Evolutionary conservation across 2,113 vertebrate genomes (phyloP), one percentile per base, ranked within the genome.

Genomic region (Plecotus auritus): DNA sequence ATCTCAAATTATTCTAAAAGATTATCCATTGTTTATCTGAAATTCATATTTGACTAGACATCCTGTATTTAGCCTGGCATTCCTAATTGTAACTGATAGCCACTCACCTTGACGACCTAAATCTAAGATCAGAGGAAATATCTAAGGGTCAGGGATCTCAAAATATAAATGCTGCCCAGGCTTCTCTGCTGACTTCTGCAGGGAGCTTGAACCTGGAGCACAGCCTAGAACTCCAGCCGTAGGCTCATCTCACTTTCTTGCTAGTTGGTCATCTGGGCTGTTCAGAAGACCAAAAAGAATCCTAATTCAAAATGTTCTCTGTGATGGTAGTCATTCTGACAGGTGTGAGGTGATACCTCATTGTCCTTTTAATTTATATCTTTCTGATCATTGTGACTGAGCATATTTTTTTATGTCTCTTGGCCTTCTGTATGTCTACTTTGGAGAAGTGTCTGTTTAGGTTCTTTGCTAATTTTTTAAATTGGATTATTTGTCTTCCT

Each of bases 291-390:
- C 17, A 49, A 18, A 10, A 37, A 45, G 17, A 7, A 77, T 35
- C 14, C 18, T 85, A 54, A 76, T 97, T 97, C 95, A 37, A 93
- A 59, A 59, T 59, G 20, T 9, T 23, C 22, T 59, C 56, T 59
- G 56, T 59, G 56, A 59, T 59, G 22, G 23, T 9, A 59, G 56
- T 22, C 56, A 9, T 59, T 59, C 22, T 23, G 56, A 59, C 56
- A 59, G 54, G 54, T 56, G 7, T 56, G 54, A 56, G 54, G 54
- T 22, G 54, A 56, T 56, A 22, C 54, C 20, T 61, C 59, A 61
- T 28, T 61, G 59, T 61, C 9, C 54, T 56, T 56, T 28, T 61
- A 61, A 61, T 61, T 61, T 61, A 61, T 2, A 61, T 61, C 59
- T 61, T 61, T 28, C 59, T 61, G 59, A 61, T 61, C 10, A 61